phyloP scores from a whole-genome alignment of 2,113 vertebrate species.

The Progne subis region DNA sequence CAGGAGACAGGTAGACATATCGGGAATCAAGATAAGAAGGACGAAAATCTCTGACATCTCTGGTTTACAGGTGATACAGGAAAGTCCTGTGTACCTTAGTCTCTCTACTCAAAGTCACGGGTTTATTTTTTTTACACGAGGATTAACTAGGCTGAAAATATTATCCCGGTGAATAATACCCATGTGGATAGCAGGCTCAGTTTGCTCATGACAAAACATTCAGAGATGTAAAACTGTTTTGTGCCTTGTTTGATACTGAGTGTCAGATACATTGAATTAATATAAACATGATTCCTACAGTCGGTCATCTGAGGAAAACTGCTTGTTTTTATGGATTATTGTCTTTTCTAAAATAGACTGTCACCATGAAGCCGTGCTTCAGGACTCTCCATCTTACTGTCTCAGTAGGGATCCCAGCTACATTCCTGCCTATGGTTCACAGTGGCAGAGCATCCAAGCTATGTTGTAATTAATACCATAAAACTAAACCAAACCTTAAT shows the following conservation, averaged over 20 bases:
- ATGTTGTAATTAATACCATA: not conserved
- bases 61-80: not conserved
- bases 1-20: accelerated
- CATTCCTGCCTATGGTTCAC: not conserved
- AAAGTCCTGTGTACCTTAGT: not conserved
- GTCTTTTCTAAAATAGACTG: not conserved
- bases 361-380: not conserved
- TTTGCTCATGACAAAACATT: not conserved
- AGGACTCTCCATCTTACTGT: accelerated
- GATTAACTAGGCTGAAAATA: not conserved
- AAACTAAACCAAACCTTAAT: not conserved
- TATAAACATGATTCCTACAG: not conserved
- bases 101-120: accelerated
- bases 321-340: not conserved
- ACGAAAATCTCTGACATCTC: accelerated
- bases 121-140: not conserved
- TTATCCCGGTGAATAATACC: not conserved
- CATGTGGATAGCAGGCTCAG: not conserved
- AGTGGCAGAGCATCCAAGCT: not conserved
- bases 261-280: not conserved
- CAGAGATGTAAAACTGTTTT: not conserved
- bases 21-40: not conserved
- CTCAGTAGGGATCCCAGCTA: not conserved
- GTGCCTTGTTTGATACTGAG: not conserved
- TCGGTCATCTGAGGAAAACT: not conserved